A percentile compares a stretch with the other conserved stretches of the same genome.
Conservation (phyloP, 2,888 invertebrate genomes). For the Aspidapion aeneum region DNA sequence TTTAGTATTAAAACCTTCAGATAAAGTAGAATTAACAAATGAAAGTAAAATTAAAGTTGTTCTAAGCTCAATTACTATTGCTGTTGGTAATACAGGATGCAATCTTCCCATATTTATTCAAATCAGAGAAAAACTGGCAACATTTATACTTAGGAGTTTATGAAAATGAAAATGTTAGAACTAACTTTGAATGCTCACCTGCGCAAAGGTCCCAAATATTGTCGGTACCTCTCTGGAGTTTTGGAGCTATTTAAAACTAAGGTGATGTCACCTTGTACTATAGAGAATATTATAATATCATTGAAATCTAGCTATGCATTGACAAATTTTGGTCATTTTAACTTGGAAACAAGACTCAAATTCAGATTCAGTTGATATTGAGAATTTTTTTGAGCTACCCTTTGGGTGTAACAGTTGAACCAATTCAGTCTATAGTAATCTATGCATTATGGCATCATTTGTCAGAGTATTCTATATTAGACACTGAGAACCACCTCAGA, state of each 20-base stretch:
- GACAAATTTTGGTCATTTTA: conserved; percentile 50
- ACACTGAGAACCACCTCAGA: conserved; percentile 85
- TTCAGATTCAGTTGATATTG: conserved; percentile 53
- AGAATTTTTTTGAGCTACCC: conserved; percentile 61
- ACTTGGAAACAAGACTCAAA: conserved; percentile 62
- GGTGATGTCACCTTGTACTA: conserved; percentile 59
- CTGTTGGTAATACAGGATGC: conserved; percentile 76
- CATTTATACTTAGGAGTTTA: conserved; percentile 78
- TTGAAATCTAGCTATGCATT: conserved; percentile 69
- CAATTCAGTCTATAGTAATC: conserved; percentile 71
- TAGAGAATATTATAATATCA: conserved; percentile 67
- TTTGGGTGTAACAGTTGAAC: conserved; percentile 84
- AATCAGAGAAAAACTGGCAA: conserved; percentile 76
- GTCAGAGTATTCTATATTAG: conserved; percentile 81
- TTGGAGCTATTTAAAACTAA: conserved; percentile 88
- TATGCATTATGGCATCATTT: conserved; percentile 86
- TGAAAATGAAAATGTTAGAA: conserved; percentile 68
- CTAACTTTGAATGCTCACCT: conserved; percentile 87
- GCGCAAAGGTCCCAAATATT: conserved; percentile 73
- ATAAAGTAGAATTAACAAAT: conserved; percentile 55
- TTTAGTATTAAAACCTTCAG: conserved; percentile 67
- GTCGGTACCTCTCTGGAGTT: conserved; percentile 78
- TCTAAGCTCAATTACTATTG: conserved; percentile 78
- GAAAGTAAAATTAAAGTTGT: conserved; percentile 74
- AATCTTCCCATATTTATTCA: conserved; percentile 86